phyloP scores from a whole-genome alignment of 2,113 vertebrate species.

The Chelonoidis abingdonii region DNA sequence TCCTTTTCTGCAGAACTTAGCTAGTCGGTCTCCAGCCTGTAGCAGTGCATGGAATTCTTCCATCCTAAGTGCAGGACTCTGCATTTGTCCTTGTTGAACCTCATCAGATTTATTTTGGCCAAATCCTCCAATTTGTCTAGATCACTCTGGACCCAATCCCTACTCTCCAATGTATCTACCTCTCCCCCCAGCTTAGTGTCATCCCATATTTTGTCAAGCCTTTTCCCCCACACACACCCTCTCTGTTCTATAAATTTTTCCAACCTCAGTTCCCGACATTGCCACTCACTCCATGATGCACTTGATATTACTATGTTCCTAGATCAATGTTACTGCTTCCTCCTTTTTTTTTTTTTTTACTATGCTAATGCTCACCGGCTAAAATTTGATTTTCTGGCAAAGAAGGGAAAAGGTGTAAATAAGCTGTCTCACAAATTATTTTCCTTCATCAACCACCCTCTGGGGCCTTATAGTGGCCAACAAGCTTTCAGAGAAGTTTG shows the following conservation, averaged over 20 bases:
- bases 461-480: neutral
- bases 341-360: too few species aligned
- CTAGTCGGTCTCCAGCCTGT: too few species aligned
- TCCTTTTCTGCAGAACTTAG: too few species aligned
- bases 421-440: neutral
- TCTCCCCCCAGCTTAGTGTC: too few species aligned
- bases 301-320: neutral
- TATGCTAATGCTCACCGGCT: neutral
- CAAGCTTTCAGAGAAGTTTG: neutral
- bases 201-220: neutral
- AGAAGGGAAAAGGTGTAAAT: neutral
- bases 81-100: too few species aligned
- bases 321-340: neutral
- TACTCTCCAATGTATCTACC: too few species aligned
- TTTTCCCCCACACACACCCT: accelerated
- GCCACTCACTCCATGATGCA: neutral
- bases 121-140: too few species aligned
- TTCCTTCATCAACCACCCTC: neutral
- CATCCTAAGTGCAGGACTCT: too few species aligned
- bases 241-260: neutral
- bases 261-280: neutral
- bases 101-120: too few species aligned
- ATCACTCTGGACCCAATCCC: too few species aligned
- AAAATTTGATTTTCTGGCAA: neutral
- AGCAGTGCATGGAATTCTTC: too few species aligned